These are phyloP conservation scores for Euzophera pinguis DNA, from an alignment of 2,888 invertebrate species.

Conservation along the genomic window DNA sequence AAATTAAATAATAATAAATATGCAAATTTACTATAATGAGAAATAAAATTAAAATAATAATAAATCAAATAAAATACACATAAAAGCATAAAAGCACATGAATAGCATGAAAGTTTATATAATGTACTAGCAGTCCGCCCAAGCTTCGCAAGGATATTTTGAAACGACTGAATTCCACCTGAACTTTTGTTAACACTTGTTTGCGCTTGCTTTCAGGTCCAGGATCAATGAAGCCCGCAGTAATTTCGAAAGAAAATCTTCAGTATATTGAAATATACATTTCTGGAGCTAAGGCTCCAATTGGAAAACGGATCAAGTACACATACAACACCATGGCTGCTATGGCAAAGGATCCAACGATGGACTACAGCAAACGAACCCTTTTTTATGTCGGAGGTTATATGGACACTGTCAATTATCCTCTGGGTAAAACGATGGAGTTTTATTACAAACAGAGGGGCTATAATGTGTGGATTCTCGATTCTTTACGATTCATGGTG, in stretches of 20 bases:
- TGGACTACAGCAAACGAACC: slow-evolving; percentile 20
- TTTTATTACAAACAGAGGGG: slow-evolving; percentile 14
- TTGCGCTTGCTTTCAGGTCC: slow-evolving; percentile 1
- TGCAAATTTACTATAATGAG: too few relatives aligned
- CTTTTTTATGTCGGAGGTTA: slow-evolving; percentile 16
- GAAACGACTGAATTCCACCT: too few relatives aligned
- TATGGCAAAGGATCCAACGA: slow-evolving; percentile 14
- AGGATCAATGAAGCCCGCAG: slow-evolving; percentile 2
- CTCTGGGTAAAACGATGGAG: not conserved
- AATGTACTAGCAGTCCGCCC: too few relatives aligned
- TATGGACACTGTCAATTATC: slow-evolving; percentile 7
- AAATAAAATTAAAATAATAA: too few relatives aligned
- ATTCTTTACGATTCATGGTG: slow-evolving; percentile 6
- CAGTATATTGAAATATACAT: slow-evolving; percentile 10
- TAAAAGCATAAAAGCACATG: too few relatives aligned
- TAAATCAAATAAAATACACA: too few relatives aligned
- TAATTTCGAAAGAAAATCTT: slow-evolving; percentile 2
- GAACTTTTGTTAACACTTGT: too few relatives aligned
- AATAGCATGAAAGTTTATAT: too few relatives aligned
- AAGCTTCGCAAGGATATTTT: too few relatives aligned
- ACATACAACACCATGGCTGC: slow-evolving; percentile 13
- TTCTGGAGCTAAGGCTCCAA: not conserved
- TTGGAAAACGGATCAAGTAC: slow-evolving; percentile 7
- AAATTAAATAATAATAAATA: too few relatives aligned
- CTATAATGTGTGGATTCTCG: slow-evolving; percentile 19